Conservation (phyloP, 2,113 vertebrate species). For the Cepphus grylle region DNA sequence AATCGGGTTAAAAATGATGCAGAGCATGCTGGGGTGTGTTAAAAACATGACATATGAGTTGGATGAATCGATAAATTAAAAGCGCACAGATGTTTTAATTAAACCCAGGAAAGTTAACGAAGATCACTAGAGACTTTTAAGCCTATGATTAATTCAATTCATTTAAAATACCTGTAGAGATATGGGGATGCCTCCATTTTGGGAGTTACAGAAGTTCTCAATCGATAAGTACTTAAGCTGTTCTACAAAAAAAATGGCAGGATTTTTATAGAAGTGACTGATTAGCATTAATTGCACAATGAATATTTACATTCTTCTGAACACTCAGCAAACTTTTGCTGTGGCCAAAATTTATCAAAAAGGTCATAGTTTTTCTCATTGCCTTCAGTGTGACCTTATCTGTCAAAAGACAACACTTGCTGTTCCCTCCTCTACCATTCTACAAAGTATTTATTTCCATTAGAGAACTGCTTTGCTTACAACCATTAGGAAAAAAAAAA, state of each 20-base stretch:
- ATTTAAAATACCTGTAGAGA: slow-evolving; percentile 87
- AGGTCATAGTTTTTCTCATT: not conserved
- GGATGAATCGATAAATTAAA: slow-evolving; percentile 87
- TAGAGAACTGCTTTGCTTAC: not conserved
- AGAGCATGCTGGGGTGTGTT: slow-evolving; percentile 84
- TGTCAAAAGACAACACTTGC: not conserved
- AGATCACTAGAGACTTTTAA: slow-evolving; percentile 85
- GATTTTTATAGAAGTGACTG: slow-evolving; percentile 40
- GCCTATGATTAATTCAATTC: slow-evolving; percentile 87
- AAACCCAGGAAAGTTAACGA: slow-evolving; percentile 83
- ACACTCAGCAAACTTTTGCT: slow-evolving; percentile 1
- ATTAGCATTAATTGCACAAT: slow-evolving; percentile 51
- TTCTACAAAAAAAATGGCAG: slow-evolving; percentile 47
- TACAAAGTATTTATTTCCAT: not conserved
- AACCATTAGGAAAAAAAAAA: not conserved
- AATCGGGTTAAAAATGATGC: slow-evolving; percentile 86
- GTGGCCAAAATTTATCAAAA: not conserved
- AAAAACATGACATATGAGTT: slow-evolving; percentile 87
- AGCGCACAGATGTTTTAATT: slow-evolving; percentile 89
- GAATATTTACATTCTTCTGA: slow-evolving; percentile 58
- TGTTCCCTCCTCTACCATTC: not conserved
- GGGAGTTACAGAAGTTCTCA: slow-evolving; percentile 77
- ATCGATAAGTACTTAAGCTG: slow-evolving; percentile 75
- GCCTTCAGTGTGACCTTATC: not conserved
- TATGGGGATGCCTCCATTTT: slow-evolving; percentile 75